Percentiles rank a stretch among this genome's conserved stretches.
Evolutionary conservation across 2,113 vertebrate genomes (phyloP).

Genomic region (Thamnophis sirtalis): DNA sequence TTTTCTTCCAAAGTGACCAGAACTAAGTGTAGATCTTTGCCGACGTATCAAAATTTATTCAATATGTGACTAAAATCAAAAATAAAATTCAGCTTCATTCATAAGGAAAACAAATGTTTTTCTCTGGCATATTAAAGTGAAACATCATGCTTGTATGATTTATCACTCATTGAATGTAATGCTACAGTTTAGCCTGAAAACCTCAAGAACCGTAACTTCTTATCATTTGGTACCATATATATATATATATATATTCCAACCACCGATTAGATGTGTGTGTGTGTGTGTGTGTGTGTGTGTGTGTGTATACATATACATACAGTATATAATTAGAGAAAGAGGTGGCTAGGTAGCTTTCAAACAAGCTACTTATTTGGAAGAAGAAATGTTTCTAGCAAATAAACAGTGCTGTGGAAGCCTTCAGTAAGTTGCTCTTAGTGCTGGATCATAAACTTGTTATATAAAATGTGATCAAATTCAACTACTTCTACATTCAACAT

Average conservation of each 20-base stretch:
- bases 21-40: neutral
- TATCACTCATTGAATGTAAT: neutral
- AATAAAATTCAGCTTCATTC: neutral
- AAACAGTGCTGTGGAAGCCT: neutral
- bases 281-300: too few relatives aligned
- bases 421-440: neutral
- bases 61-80: neutral
- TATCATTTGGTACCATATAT: neutral
- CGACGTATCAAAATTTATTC: neutral
- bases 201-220: neutral
- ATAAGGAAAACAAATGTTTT: neutral
- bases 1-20: neutral
- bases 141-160: neutral
- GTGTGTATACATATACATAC: too few relatives aligned
- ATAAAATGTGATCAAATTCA: neutral
- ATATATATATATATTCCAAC: neutral
- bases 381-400: neutral
- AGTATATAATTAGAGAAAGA: neutral
- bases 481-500: neutral
- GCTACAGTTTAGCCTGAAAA: neutral
- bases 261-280: neutral
- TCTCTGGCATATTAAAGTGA: neutral
- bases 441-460: neutral
- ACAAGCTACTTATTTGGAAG: neutral
- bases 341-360: neutral